phyloP scores from a whole-genome alignment of 2,113 vertebrate genomes.

The Dipodomys stephensi region DNA sequence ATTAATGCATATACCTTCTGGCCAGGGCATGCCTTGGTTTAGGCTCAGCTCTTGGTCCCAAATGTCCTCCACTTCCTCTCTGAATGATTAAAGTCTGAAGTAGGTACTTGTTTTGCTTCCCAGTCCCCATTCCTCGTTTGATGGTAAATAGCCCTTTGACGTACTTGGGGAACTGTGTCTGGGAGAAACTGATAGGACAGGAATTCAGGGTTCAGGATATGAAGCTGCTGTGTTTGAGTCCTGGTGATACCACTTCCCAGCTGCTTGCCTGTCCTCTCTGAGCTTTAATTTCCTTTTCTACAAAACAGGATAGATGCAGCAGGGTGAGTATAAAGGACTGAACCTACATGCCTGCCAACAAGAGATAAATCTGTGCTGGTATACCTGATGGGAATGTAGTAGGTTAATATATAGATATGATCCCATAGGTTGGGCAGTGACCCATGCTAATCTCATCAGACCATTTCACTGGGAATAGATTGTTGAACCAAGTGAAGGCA shows the following conservation, averaged over 20 bases:
- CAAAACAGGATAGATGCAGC: background rate
- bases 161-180: background rate
- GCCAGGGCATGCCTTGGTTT: background rate
- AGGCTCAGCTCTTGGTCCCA: background rate
- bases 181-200: background rate
- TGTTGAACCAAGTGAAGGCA: background rate
- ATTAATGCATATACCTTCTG: background rate
- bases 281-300: background rate
- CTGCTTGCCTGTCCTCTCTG: slow-evolving; percentile 19
- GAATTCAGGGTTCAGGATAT: background rate
- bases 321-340: background rate
- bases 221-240: background rate
- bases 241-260: background rate
- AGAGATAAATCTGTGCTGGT: background rate
- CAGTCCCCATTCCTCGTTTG: background rate
- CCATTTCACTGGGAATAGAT: background rate
- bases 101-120: background rate
- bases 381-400: background rate
- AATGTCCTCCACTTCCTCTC: background rate
- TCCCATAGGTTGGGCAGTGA: background rate
- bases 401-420: background rate
- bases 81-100: background rate
- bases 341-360: background rate
- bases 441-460: background rate
- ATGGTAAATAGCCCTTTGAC: background rate